Percentiles rank a stretch among this genome's conserved stretches.
Evolutionary conservation across 2,113 vertebrate species (phyloP).

Genomic region (Macquaria ambigua): DNA sequence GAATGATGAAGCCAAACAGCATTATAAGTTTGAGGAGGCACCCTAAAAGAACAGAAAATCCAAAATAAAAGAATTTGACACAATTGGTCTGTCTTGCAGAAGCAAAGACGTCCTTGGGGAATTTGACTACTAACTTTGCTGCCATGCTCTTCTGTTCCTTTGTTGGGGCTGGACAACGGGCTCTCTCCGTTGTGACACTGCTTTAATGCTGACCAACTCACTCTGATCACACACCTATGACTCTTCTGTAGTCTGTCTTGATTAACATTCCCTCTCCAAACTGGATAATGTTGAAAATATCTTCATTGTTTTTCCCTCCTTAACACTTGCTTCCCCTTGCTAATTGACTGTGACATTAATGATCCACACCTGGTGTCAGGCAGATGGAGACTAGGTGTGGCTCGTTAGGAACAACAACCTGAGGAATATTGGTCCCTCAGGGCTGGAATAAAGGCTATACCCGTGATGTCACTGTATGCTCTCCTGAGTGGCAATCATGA

Average conservation of each 20-base stretch:
- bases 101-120: constrained; percentile 99
- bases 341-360: constrained; percentile 17
- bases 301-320: not conserved
- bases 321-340: constrained; percentile 3
- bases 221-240: constrained; percentile 72
- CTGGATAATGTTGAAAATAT: constrained; percentile 30
- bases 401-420: not conserved
- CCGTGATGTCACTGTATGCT: not conserved
- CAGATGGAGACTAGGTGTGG: not conserved
- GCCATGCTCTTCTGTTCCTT: constrained; percentile 89
- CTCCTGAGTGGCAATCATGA: not conserved
- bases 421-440: not conserved
- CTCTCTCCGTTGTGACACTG: constrained; percentile 83
- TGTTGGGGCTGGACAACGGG: constrained; percentile 90
- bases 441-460: not conserved
- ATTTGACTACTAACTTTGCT: constrained; percentile 99
- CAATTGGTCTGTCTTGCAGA: constrained; percentile 91
- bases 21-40: constrained; percentile 91
- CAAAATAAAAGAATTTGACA: constrained; percentile 59
- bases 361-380: constrained; percentile 12
- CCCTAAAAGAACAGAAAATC: constrained; percentile 74
- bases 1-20: constrained; percentile 72
- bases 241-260: constrained; percentile 82
- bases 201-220: constrained; percentile 47
- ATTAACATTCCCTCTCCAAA: constrained; percentile 90